Percentiles rank a stretch among this genome's conserved stretches.
Conservation (phyloP, 1,140 invertebrate genomes). For the Drosophila simulans region DNA sequence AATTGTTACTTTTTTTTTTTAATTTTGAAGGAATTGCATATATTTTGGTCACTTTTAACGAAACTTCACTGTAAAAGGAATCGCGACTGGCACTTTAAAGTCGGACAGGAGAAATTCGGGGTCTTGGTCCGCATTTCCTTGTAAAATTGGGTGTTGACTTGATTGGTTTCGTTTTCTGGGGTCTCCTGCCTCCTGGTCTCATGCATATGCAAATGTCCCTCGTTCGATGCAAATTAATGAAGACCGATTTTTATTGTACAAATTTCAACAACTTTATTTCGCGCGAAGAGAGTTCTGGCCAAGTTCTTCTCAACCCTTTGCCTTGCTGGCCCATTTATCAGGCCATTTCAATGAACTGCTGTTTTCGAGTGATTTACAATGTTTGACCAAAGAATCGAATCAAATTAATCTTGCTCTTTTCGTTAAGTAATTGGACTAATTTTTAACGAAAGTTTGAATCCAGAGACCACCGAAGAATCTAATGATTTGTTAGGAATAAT, state of each 20-base stretch:
- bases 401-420: constrained; percentile 42
- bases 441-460: not conserved
- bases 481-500: not conserved
- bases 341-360: constrained; percentile 9
- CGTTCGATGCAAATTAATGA: constrained; percentile 72
- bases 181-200: constrained; percentile 8
- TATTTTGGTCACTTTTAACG: not conserved
- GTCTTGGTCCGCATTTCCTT: constrained; percentile 28
- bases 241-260: constrained; percentile 70
- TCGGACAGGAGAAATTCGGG: constrained; percentile 60
- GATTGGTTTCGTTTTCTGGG: constrained; percentile 55
- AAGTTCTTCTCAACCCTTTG: constrained; percentile 1
- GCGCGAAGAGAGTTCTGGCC: constrained; percentile 9
- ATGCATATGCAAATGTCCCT: constrained; percentile 59
- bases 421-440: not conserved
- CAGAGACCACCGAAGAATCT: not conserved
- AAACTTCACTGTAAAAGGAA: constrained; percentile 10
- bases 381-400: constrained; percentile 48
- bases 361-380: constrained; percentile 65
- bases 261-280: constrained; percentile 78
- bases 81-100: constrained; percentile 27
- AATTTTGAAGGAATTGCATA: too few species aligned
- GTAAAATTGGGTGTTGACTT: constrained; percentile 75
- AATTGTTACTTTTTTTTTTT: too few species aligned
- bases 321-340: constrained; percentile 50